Percentiles rank a stretch among this genome's conserved stretches.
phyloP scores from a whole-genome alignment of 2,888 invertebrate genomes.

The Lithophane leautieri region DNA sequence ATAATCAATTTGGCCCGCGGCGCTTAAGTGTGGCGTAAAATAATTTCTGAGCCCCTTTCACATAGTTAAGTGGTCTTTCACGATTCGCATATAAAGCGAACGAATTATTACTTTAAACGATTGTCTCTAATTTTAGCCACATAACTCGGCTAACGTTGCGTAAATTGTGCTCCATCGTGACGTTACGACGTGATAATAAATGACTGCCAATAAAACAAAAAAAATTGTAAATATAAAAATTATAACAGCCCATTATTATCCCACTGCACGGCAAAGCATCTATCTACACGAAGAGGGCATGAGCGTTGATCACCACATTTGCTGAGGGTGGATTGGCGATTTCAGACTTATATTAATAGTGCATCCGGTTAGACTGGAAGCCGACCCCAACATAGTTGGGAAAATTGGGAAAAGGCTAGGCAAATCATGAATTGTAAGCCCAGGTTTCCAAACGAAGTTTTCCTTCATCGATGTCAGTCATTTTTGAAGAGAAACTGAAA shows the following conservation, averaged over 20 bases:
- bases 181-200: background rate
- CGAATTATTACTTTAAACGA: conserved; percentile 32
- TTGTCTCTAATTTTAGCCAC: conserved; percentile 25
- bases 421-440: too few relatives aligned
- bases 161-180: background rate
- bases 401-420: background rate
- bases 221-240: background rate
- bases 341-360: background rate
- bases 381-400: background rate
- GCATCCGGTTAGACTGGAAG: background rate
- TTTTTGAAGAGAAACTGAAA: background rate
- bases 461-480: too few relatives aligned
- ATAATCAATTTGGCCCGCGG: conserved; percentile 47
- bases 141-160: background rate
- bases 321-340: background rate
- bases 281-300: too few relatives aligned
- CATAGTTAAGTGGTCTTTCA: conserved; percentile 38
- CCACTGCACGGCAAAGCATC: too few relatives aligned
- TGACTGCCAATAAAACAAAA: background rate
- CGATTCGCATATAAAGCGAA: conserved; percentile 43
- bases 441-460: background rate
- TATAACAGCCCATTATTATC: too few relatives aligned
- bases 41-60: conserved; percentile 38
- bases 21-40: conserved; percentile 40
- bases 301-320: background rate